These are phyloP conservation scores for Hippocampus zosterae DNA, from an alignment of 2,113 vertebrate species.

Conservation along the genomic window DNA sequence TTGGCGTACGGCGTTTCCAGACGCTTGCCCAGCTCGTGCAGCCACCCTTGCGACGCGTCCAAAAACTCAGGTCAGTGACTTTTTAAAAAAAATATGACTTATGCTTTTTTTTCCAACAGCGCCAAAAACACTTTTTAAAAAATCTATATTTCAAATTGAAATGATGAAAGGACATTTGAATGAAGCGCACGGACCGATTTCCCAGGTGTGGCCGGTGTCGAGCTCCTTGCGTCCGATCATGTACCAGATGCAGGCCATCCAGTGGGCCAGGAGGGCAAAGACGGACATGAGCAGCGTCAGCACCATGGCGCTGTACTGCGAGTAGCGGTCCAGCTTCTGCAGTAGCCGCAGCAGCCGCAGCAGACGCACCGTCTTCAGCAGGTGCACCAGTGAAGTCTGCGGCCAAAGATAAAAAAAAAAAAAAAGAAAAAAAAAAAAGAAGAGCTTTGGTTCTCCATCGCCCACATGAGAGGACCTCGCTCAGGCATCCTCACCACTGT, in stretches of 20 bases:
- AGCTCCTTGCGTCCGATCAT: conserved; percentile 84
- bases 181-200: conserved; percentile 80
- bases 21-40: conserved; percentile 91
- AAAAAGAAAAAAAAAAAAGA: background rate
- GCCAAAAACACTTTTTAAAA: no score
- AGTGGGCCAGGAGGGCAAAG: conserved; percentile 88
- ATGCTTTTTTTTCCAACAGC: no score
- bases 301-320: conserved; percentile 90
- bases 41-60: conserved; percentile 72
- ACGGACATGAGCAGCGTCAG: conserved; percentile 89
- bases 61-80: no score
- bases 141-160: no score
- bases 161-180: no score
- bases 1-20: conserved; percentile 89
- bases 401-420: background rate
- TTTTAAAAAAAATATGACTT: no score
- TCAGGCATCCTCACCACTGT: conserved; percentile 78
- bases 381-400: conserved; percentile 80
- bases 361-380: conserved; percentile 84
- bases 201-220: conserved; percentile 80
- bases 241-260: conserved; percentile 93
- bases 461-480: background rate
- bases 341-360: conserved; percentile 84
- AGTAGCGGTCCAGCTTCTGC: conserved; percentile 89
- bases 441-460: background rate